Evolutionary conservation across 2,113 vertebrate species (phyloP).

Genomic region (Cyanoramphus novaezelandiae): DNA sequence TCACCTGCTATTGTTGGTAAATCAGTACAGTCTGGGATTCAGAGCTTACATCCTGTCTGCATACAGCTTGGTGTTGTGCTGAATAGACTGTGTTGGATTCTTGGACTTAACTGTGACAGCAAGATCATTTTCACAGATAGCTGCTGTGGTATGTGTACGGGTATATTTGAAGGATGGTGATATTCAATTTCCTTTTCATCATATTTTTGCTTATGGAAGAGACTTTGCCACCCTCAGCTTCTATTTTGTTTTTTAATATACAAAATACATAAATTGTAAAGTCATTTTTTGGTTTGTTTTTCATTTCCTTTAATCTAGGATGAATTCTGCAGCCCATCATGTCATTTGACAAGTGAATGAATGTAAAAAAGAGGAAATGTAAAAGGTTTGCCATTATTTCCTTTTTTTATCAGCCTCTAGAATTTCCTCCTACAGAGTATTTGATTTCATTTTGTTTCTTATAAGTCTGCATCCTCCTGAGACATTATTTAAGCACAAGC

Average conservation of each 20-base stretch:
- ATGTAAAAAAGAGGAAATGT: background rate
- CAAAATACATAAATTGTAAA: background rate
- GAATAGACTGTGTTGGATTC: background rate
- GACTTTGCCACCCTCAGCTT: background rate
- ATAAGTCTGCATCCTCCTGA: background rate
- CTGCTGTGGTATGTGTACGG: background rate
- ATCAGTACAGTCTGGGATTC: background rate
- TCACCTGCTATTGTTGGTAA: background rate
- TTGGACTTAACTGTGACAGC: background rate
- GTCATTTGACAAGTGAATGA: background rate
- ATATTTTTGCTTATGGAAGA: background rate
- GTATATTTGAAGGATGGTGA: background rate
- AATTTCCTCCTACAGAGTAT: background rate
- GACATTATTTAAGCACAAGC: background rate
- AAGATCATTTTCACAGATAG: background rate
- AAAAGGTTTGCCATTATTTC: background rate
- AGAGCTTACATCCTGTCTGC: background rate
- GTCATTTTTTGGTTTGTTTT: background rate
- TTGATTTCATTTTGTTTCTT: constrained; percentile 31
- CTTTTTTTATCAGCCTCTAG: background rate
- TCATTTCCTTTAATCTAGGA: background rate
- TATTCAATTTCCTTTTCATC: background rate
- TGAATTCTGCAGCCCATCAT: background rate
- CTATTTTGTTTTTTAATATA: background rate
- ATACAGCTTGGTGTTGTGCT: background rate